phyloP scores from a whole-genome alignment of 2,113 vertebrate species.

The Eupsittula cactorum region DNA sequence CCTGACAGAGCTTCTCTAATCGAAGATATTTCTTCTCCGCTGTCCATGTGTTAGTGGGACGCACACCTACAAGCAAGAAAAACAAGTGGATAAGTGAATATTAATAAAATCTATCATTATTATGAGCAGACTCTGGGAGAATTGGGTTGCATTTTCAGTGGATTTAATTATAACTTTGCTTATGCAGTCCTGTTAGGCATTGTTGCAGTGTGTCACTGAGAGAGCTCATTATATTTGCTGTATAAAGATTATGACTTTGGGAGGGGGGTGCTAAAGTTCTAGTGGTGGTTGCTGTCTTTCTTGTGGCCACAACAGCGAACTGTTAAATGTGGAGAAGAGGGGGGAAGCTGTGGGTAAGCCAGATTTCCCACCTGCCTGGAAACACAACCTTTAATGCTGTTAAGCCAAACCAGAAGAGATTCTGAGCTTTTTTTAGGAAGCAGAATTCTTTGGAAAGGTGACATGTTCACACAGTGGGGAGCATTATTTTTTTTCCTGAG shows the following conservation, averaged over 20 bases:
- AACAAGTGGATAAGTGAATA: not conserved
- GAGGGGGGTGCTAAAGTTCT: not conserved
- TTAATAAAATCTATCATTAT: slow-evolving; percentile 25
- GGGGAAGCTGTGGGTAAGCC: slow-evolving; percentile 12
- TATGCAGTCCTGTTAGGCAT: slow-evolving; percentile 18
- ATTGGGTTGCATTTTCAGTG: not conserved
- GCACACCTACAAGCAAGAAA: not conserved
- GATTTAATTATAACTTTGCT: slow-evolving; percentile 25
- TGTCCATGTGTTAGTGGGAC: not conserved
- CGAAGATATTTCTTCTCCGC: not conserved
- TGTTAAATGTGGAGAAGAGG: not conserved
- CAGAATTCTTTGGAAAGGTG: not conserved
- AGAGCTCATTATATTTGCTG: slow-evolving; percentile 10
- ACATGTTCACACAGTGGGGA: not conserved
- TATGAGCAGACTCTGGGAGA: not conserved
- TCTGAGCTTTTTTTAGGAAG: not conserved
- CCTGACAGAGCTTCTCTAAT: not conserved
- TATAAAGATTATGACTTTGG: not conserved
- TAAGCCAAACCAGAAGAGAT: slow-evolving; percentile 8
- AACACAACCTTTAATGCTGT: not conserved
- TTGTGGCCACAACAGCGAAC: not conserved
- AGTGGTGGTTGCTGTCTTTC: not conserved
- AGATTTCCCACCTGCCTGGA: slow-evolving; percentile 7
- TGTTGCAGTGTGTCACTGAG: slow-evolving; percentile 8
- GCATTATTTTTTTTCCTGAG: not conserved